Evolutionary conservation across 2,888 invertebrate genomes (phyloP).

Genomic region (Tenodera sinensis): DNA sequence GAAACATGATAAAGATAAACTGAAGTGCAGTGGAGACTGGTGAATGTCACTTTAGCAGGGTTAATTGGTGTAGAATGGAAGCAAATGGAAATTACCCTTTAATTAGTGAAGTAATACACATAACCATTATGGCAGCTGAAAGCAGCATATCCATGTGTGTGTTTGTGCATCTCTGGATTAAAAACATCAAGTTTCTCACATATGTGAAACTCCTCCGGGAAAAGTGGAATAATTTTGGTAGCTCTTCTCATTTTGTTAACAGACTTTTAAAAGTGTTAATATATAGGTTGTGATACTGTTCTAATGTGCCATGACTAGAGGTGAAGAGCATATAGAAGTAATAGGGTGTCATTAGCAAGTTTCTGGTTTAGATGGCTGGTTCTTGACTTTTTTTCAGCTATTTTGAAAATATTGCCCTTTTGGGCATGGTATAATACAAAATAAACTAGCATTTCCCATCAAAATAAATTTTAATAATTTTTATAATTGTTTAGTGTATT

Average conservation of each 20-base stretch:
- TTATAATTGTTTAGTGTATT: background rate
- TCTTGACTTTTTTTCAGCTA: background rate
- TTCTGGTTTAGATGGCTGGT: background rate
- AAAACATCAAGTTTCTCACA: background rate
- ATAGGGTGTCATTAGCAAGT: background rate
- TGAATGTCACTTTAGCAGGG: background rate
- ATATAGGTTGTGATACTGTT: slow-evolving; percentile 27
- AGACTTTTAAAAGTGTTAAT: background rate
- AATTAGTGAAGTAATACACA: background rate
- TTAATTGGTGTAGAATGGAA: background rate
- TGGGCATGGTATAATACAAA: background rate
- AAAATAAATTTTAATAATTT: background rate
- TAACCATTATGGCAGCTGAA: background rate
- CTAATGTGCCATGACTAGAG: slow-evolving; percentile 22
- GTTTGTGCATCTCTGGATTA: background rate
- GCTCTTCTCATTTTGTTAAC: background rate
- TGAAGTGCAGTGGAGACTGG: background rate
- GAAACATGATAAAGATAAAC: background rate
- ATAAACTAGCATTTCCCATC: background rate
- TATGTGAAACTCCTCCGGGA: background rate
- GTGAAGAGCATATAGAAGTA: background rate
- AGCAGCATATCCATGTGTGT: background rate
- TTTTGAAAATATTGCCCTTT: background rate
- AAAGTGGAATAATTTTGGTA: background rate
- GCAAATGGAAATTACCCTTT: background rate